phyloP scores from a whole-genome alignment of 2,797 vertebrate genomes.

The Poeciliopsis turneri region DNA sequence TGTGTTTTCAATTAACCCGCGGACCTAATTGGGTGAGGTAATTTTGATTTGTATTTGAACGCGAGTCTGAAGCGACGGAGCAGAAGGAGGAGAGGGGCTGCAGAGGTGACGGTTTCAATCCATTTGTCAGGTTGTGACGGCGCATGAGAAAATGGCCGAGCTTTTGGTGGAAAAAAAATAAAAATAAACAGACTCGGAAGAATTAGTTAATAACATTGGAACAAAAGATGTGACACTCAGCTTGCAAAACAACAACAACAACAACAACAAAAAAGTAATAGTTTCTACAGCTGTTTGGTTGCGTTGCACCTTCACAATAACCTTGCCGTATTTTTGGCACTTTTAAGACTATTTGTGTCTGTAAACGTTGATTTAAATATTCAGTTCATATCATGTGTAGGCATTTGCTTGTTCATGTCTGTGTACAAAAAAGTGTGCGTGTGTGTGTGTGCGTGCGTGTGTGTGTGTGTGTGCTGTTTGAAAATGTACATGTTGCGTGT shows the following conservation, averaged over 20 bases:
- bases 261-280: slow-evolving; percentile 6
- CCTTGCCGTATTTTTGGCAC: slow-evolving; percentile 67
- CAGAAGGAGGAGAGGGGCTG: slow-evolving; percentile 45
- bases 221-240: slow-evolving; percentile 13
- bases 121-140: slow-evolving; percentile 12
- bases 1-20: slow-evolving; percentile 34
- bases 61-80: slow-evolving; percentile 43
- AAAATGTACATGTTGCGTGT: slow-evolving; percentile 48
- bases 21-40: background rate
- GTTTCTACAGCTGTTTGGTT: slow-evolving; percentile 71
- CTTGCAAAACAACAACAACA: slow-evolving; percentile 20
- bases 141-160: slow-evolving; percentile 14
- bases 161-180: background rate
- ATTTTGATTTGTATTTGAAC: background rate
- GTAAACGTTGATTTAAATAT: slow-evolving; percentile 80
- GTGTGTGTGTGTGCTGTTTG: slow-evolving; percentile 23
- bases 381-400: slow-evolving; percentile 69
- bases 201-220: background rate
- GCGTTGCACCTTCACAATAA: slow-evolving; percentile 40
- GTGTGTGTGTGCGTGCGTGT: slow-evolving; percentile 21
- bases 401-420: slow-evolving; percentile 48
- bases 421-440: slow-evolving; percentile 31
- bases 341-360: slow-evolving; percentile 80
- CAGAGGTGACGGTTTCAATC: slow-evolving; percentile 12
- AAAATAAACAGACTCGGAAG: background rate